Percentiles rank a stretch among this genome's conserved stretches.
Evolutionary conservation across 2,888 invertebrate genomes (phyloP).

Genomic region (Caprella mutica): DNA sequence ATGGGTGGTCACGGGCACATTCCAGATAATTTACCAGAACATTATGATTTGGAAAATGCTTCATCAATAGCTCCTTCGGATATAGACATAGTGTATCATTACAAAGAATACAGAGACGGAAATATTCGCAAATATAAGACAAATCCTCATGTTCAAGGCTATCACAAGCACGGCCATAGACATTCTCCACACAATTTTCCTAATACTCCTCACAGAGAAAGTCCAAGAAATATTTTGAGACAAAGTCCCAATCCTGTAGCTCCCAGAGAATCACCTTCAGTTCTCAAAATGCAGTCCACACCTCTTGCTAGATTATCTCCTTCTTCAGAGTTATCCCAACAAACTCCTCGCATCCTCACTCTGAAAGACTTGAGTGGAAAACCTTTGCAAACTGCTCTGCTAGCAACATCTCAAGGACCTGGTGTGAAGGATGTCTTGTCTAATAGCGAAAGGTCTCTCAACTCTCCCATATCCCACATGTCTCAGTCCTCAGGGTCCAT

Average conservation of each 20-base stretch:
- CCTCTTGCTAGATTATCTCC: constrained; percentile 81
- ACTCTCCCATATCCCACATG: constrained; percentile 79
- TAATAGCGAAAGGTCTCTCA: constrained; percentile 75
- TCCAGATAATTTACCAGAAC: constrained; percentile 62
- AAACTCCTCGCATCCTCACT: constrained; percentile 83
- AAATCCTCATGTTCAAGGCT: constrained; percentile 49
- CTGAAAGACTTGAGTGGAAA: constrained; percentile 87
- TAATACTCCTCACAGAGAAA: constrained; percentile 56
- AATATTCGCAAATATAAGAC: constrained; percentile 72
- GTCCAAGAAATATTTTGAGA: constrained; percentile 37
- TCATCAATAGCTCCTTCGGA: constrained; percentile 96
- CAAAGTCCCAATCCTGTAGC: constrained; percentile 37
- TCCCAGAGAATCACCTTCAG: constrained; percentile 33
- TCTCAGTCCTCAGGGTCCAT: constrained; percentile 56
- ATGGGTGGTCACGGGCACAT: constrained; percentile 36
- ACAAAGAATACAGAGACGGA: constrained; percentile 82
- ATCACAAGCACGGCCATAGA: constrained; percentile 55
- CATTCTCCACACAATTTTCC: constrained; percentile 60
- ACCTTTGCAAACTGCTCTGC: constrained; percentile 72
- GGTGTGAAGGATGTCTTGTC: constrained; percentile 47
- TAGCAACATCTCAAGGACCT: constrained; percentile 67
- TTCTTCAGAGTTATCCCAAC: constrained; percentile 79
- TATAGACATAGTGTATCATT: constrained; percentile 91
- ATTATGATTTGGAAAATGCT: constrained; percentile 92
- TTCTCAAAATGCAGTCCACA: constrained; percentile 64